Conservation (phyloP, 2,888 invertebrate genomes). For the Cosmia pyralina region DNA sequence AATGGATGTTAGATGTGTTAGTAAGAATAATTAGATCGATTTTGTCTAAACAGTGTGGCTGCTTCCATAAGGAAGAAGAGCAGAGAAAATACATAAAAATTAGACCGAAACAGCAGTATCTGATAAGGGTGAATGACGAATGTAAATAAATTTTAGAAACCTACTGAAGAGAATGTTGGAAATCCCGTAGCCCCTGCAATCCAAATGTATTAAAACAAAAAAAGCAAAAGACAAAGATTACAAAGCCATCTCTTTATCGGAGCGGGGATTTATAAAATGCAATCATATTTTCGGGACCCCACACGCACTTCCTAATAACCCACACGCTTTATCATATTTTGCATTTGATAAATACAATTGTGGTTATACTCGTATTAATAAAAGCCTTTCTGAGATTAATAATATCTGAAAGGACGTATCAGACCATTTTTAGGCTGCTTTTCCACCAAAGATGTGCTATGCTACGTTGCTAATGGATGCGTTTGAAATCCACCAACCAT, state of each 20-base stretch:
- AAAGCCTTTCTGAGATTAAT: constrained; percentile 10
- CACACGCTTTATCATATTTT: constrained; percentile 38
- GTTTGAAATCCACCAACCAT: too few relatives aligned
- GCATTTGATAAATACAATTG: constrained; percentile 26
- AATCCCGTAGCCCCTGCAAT: not conserved
- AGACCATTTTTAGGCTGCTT: not conserved
- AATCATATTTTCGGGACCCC: constrained; percentile 53
- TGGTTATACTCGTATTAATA: constrained; percentile 14
- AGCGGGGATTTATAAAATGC: constrained; percentile 44
- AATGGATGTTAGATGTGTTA: too few relatives aligned
- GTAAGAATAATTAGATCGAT: too few relatives aligned
- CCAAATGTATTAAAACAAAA: constrained; percentile 3
- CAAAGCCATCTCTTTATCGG: constrained; percentile 29
- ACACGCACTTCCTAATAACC: constrained; percentile 35
- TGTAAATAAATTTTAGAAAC: too few relatives aligned
- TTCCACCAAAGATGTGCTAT: too few relatives aligned
- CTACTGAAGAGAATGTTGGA: too few relatives aligned
- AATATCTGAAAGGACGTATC: not conserved
- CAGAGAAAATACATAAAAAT: too few relatives aligned
- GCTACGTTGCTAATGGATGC: too few relatives aligned
- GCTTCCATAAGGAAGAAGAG: too few relatives aligned
- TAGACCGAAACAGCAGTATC: too few relatives aligned
- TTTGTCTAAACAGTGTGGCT: too few relatives aligned
- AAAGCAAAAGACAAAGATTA: constrained; percentile 42
- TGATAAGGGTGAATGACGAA: too few relatives aligned